phyloP scores from a whole-genome alignment of 2,113 vertebrate species.

The Setophaga petechia region DNA sequence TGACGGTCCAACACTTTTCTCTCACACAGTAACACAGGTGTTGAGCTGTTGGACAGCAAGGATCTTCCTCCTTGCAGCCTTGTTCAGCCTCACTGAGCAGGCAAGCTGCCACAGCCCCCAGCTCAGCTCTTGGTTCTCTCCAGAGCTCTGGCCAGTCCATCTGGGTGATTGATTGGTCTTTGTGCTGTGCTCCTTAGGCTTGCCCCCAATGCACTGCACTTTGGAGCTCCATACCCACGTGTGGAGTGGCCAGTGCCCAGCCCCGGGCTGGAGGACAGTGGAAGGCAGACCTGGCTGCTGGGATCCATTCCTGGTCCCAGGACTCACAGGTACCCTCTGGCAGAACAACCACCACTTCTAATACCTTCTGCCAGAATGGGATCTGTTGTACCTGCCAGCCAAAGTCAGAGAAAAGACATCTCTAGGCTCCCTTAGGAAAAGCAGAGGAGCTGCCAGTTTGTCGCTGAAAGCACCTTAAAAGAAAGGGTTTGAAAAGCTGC shows the following conservation, averaged over 20 bases:
- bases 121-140: neutral
- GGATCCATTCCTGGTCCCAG: neutral
- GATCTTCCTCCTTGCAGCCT: neutral
- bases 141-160: rapidly evolving
- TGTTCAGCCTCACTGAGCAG: neutral
- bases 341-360: neutral
- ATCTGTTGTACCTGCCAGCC: neutral
- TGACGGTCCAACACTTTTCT: neutral
- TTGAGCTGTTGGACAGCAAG: rapidly evolving
- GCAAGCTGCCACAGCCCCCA: neutral
- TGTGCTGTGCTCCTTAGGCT: neutral
- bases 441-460: neutral
- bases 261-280: rapidly evolving
- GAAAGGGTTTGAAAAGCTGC: neutral
- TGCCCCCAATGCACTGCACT: neutral
- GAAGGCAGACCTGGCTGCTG: neutral
- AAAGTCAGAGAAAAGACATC: neutral
- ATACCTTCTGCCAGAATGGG: neutral
- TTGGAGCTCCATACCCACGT: rapidly evolving
- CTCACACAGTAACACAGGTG: neutral
- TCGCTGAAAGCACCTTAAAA: neutral
- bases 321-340: neutral
- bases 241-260: rapidly evolving
- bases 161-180: neutral
- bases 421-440: neutral